Conservation (phyloP, 2,888 invertebrate genomes). For the Melanostoma scalare region DNA sequence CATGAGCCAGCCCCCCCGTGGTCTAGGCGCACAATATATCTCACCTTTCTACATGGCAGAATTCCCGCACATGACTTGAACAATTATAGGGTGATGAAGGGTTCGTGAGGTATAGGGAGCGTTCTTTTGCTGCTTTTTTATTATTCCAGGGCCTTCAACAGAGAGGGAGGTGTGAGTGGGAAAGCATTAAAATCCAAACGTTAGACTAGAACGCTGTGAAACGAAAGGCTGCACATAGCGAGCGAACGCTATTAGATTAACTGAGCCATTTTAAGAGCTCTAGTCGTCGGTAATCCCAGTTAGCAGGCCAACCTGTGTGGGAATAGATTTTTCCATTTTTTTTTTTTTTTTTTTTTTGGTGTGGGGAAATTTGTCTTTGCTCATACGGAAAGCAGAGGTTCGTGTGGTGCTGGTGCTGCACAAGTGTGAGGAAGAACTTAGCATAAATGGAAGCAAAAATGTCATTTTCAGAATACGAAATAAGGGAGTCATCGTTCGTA, state of each 20-base stretch:
- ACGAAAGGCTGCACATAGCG: conserved; percentile 20
- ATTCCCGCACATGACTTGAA: conserved; percentile 38
- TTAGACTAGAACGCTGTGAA: conserved; percentile 9
- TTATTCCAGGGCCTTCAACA: background rate
- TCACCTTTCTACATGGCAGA: conserved; percentile 18
- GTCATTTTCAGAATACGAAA: conserved; percentile 36
- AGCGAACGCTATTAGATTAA: conserved; percentile 57
- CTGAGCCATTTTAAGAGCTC: conserved; percentile 43
- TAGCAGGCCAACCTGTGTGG: conserved; percentile 45
- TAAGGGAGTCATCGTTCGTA: background rate
- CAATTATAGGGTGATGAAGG: conserved; percentile 61
- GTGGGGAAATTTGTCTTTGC: conserved; percentile 31
- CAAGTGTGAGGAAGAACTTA: conserved; percentile 7
- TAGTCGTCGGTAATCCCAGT: conserved; percentile 5
- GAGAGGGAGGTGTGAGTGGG: background rate
- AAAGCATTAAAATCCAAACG: conserved; percentile 22
- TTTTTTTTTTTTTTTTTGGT: conserved; percentile 1
- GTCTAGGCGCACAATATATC: conserved; percentile 18
- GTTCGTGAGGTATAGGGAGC: conserved; percentile 17
- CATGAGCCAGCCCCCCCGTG: background rate
- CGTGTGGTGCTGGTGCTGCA: background rate
- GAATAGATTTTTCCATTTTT: conserved; percentile 46
- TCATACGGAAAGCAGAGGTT: too few species aligned
- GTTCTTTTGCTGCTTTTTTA: conserved; percentile 4
- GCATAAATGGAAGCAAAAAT: conserved; percentile 32